Percentiles rank a stretch among this genome's conserved stretches.
Conservation (phyloP, 2,888 invertebrate genomes). For the Bembecia ichneumoniformis region DNA sequence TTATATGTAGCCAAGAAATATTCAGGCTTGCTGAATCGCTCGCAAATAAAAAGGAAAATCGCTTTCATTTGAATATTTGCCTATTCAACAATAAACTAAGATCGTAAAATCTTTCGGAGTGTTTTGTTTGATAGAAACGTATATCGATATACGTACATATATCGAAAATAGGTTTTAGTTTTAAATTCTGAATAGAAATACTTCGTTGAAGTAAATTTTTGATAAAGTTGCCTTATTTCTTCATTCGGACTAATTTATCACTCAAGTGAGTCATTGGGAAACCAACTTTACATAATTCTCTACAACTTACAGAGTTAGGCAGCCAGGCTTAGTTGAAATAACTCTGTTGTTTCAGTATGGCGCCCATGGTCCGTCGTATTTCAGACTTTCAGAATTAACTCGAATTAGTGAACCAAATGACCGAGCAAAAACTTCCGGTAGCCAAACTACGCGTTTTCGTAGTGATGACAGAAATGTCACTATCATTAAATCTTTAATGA, state of each 20-base stretch:
- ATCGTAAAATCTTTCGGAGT: not conserved
- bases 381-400: constrained; percentile 33
- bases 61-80: constrained; percentile 25
- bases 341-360: not conserved
- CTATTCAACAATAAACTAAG: not conserved
- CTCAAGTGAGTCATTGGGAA: not conserved
- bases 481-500: constrained; percentile 10
- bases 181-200: too few relatives aligned
- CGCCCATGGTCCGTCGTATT: not conserved
- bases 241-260: too few relatives aligned
- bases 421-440: constrained; percentile 29
- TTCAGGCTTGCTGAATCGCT: not conserved
- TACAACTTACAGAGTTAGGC: not conserved
- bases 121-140: too few relatives aligned
- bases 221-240: too few relatives aligned
- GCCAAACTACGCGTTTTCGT: constrained; percentile 29
- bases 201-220: too few relatives aligned
- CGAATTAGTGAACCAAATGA: constrained; percentile 47
- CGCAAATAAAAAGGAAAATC: constrained; percentile 15
- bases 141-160: too few relatives aligned
- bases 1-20: not conserved
- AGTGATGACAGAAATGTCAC: constrained; percentile 36
- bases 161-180: too few relatives aligned
- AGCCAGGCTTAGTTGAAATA: not conserved
- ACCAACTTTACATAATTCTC: not conserved